These are phyloP conservation scores for Etheostoma spectabile DNA, from an alignment of 2,113 vertebrate species.

Conservation along the genomic window DNA sequence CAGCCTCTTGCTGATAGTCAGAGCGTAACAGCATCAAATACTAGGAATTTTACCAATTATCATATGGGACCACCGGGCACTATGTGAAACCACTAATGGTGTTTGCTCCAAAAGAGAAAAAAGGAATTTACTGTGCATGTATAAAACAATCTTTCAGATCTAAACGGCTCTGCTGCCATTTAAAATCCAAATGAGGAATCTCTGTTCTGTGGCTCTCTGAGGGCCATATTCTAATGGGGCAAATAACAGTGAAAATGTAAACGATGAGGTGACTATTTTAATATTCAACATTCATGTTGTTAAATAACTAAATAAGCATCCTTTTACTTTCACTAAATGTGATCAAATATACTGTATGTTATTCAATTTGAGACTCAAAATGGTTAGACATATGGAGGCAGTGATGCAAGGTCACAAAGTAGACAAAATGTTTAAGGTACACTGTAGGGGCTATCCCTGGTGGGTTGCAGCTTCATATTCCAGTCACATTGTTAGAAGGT, in stretches of 20 bases:
- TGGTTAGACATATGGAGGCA: neutral
- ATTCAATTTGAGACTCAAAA: neutral
- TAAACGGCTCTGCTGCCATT: neutral
- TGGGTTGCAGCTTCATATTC: neutral
- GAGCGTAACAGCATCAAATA: conserved; percentile 14
- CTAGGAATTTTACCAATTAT: conserved; percentile 4
- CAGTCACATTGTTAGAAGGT: neutral
- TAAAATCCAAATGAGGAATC: neutral
- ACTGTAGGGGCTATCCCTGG: neutral
- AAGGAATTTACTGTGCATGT: neutral
- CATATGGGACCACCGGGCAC: conserved; percentile 6
- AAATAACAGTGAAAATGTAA: neutral
- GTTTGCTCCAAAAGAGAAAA: neutral
- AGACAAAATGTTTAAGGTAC: neutral
- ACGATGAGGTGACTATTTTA: neutral
- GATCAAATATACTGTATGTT: too few species aligned
- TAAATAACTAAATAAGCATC: neutral
- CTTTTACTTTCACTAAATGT: neutral
- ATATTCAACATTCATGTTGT: too few species aligned
- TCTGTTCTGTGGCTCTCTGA: neutral
- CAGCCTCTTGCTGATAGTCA: neutral
- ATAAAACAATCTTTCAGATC: neutral
- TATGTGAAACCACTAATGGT: conserved; percentile 22
- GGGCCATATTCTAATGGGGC: neutral
- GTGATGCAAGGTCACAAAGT: neutral